phyloP scores from a whole-genome alignment of 2,797 vertebrate species.

The Eulemur mongoz region DNA sequence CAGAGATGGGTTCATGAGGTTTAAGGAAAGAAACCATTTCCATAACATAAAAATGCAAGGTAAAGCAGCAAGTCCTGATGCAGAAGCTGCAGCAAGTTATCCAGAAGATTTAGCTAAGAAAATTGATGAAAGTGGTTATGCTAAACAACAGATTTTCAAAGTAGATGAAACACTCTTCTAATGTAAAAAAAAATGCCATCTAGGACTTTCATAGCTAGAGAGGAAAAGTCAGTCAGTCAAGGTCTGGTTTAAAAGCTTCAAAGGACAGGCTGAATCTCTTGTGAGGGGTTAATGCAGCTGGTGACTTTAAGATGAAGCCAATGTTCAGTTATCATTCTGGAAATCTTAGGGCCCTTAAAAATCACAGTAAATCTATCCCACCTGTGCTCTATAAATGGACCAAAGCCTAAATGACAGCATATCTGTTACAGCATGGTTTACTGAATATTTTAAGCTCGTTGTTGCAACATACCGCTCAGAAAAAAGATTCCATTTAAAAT shows the following conservation, averaged over 20 bases:
- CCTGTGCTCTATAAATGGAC: not conserved
- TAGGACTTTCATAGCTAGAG: not conserved
- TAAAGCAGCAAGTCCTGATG: not conserved
- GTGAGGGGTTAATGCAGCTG: not conserved
- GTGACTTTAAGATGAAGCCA: not conserved
- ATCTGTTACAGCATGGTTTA: not conserved
- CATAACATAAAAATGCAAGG: not conserved
- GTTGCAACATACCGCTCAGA: not conserved
- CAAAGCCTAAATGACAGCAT: not conserved
- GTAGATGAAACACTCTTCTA: not conserved
- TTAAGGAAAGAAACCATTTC: not conserved
- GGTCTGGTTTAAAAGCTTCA: not conserved
- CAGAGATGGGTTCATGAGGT: not conserved
- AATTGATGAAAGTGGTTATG: not conserved
- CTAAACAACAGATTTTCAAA: not conserved
- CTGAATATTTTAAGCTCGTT: not conserved
- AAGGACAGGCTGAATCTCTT: not conserved
- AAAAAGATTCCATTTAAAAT: not conserved
- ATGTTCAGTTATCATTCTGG: not conserved
- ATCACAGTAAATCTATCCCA: not conserved
- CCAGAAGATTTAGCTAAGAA: not conserved
- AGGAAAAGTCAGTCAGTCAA: not conserved
- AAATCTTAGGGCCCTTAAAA: not conserved
- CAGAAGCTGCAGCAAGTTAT: not conserved
- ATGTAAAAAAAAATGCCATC: not conserved